Evolutionary conservation across 2,888 invertebrate species (phyloP).

Genomic region (Parnassius orleans): DNA sequence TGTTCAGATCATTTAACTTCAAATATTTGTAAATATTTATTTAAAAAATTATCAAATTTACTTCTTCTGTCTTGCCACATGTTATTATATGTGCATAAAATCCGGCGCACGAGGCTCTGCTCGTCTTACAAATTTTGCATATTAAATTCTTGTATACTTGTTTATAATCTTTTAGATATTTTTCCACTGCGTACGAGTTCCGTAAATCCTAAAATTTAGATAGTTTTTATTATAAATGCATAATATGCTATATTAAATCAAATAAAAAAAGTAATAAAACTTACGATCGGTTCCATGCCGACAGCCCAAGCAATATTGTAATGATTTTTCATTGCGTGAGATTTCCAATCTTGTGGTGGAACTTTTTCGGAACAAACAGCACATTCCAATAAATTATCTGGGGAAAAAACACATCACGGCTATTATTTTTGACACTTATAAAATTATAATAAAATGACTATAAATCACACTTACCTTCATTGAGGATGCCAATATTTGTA

Average conservation of each 20-base stretch:
- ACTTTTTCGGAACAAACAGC: conserved; percentile 50
- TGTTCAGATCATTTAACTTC: not conserved
- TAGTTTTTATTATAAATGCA: conserved; percentile 1
- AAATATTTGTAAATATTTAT: not conserved
- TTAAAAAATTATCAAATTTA: conserved; percentile 39
- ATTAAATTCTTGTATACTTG: conserved; percentile 62
- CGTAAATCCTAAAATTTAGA: conserved; percentile 72
- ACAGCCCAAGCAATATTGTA: conserved; percentile 61
- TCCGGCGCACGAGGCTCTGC: conserved; percentile 77
- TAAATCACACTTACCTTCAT: conserved; percentile 14
- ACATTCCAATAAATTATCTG: conserved; percentile 41
- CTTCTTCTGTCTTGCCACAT: conserved; percentile 81
- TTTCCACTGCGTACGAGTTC: conserved; percentile 66
- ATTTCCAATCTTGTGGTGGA: conserved; percentile 40
- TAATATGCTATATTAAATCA: conserved; percentile 8
- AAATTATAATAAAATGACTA: conserved; percentile 8
- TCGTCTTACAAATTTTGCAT: conserved; percentile 78
- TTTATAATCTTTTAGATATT: conserved; percentile 63
- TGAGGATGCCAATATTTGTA: conserved; percentile 23
- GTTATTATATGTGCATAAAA: conserved; percentile 82
- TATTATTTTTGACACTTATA: conserved; percentile 13
- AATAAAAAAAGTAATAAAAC: conserved; percentile 27
- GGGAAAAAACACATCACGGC: conserved; percentile 20
- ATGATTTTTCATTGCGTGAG: conserved; percentile 53
- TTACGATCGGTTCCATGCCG: conserved; percentile 55